Evolutionary conservation across 2,797 vertebrate genomes (phyloP).

Genomic region (Mormyrus hasselquistii): DNA sequence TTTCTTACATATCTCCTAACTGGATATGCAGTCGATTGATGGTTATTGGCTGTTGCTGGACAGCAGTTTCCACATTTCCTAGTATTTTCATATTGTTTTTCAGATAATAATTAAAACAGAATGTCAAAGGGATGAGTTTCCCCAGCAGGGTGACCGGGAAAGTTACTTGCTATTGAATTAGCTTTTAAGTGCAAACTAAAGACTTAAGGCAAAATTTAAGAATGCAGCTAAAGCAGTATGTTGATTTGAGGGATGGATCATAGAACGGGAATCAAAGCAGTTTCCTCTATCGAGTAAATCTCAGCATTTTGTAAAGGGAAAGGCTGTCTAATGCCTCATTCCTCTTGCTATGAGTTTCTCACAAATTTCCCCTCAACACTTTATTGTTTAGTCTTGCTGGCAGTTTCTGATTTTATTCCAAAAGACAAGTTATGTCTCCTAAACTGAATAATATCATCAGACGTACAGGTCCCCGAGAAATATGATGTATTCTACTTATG

Average conservation of each 20-base stretch:
- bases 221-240: neutral
- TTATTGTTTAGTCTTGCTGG: neutral
- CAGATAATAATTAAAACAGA: constrained; percentile 4
- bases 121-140: neutral
- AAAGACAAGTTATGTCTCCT: neutral
- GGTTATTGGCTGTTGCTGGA: neutral
- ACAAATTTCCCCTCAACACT: neutral
- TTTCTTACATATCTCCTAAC: neutral
- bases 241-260: neutral
- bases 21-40: neutral
- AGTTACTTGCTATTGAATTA: neutral
- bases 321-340: neutral
- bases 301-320: neutral
- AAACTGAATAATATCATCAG: neutral
- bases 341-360: neutral
- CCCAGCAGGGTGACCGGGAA: neutral
- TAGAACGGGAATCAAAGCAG: neutral
- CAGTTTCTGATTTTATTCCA: neutral
- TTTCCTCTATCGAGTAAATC: neutral
- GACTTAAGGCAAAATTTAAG: neutral
- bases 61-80: neutral
- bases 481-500: neutral
- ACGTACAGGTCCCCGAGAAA: neutral
- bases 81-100: neutral
- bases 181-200: neutral